Evolutionary conservation across 35 echinoderm and acorn worm species (phyloP).

Genomic region (Stichopus chloronotus): DNA sequence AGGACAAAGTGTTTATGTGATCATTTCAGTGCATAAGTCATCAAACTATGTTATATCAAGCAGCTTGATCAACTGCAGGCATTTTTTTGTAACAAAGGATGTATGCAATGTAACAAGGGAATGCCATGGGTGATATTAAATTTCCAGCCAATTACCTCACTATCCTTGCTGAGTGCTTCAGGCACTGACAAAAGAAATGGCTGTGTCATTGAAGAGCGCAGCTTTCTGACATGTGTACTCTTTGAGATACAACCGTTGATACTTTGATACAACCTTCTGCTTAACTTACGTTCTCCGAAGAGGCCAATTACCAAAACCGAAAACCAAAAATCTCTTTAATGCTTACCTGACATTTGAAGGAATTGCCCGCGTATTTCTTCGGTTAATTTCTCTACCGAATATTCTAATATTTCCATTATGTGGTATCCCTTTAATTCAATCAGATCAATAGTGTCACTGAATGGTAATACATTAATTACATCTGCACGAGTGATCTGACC

Average conservation of each 20-base stretch:
- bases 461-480: too few species aligned
- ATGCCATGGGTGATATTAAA: too few species aligned
- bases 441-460: neutral
- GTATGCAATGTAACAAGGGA: too few species aligned
- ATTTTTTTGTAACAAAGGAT: too few species aligned
- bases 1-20: too few species aligned
- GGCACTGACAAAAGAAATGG: neutral
- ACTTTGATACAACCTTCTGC: neutral
- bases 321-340: neutral
- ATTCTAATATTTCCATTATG: neutral
- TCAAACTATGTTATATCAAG: too few species aligned
- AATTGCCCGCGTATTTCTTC: neutral
- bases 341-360: neutral
- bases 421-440: neutral
- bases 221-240: neutral
- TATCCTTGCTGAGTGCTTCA: neutral
- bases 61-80: too few species aligned
- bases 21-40: too few species aligned
- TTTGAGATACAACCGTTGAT: neutral
- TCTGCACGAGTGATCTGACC: too few species aligned
- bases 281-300: neutral
- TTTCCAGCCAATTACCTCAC: neutral
- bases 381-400: neutral
- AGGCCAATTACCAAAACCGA: neutral
- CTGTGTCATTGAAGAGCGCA: neutral